phyloP scores from a whole-genome alignment of 1,140 invertebrate species.

The Solenopsis fugax region DNA sequence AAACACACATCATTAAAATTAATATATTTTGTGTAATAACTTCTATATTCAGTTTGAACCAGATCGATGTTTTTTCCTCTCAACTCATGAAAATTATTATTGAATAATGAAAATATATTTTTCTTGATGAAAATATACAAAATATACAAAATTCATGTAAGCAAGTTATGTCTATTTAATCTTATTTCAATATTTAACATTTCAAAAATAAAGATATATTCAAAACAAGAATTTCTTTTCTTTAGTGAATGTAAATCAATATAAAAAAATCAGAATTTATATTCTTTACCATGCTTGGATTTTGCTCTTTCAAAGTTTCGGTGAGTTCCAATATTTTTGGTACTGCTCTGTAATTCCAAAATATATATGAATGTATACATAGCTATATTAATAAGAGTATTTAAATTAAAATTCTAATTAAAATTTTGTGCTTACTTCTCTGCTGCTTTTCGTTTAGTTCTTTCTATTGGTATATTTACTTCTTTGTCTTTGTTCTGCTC shows the following conservation, averaged over 20 bases:
- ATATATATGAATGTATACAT: neutral
- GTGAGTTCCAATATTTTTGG: constrained; percentile 82
- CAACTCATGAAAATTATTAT: too few species aligned
- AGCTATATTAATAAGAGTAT: constrained; percentile 1
- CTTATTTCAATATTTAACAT: too few species aligned
- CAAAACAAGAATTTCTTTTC: too few species aligned
- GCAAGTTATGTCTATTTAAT: too few species aligned
- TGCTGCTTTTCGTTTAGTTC: constrained; percentile 87
- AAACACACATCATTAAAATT: too few species aligned
- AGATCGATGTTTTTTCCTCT: too few species aligned
- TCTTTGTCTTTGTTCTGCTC: constrained; percentile 73
- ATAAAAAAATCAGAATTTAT: constrained; percentile 30
- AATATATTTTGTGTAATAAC: too few species aligned
- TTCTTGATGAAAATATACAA: too few species aligned
- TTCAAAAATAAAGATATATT: neutral
- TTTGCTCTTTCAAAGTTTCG: constrained; percentile 70
- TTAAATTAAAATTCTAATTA: neutral
- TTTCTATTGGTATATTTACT: constrained; percentile 38
- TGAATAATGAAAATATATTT: too few species aligned
- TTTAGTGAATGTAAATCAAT: neutral
- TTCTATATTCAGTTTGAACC: too few species aligned
- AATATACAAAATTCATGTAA: too few species aligned
- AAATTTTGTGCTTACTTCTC: constrained; percentile 83
- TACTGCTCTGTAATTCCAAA: constrained; percentile 77
- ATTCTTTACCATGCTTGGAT: constrained; percentile 21